These are phyloP conservation scores for Pongo pygmaeus DNA, from an alignment of 2,113 vertebrate species.

Conservation along the genomic window DNA sequence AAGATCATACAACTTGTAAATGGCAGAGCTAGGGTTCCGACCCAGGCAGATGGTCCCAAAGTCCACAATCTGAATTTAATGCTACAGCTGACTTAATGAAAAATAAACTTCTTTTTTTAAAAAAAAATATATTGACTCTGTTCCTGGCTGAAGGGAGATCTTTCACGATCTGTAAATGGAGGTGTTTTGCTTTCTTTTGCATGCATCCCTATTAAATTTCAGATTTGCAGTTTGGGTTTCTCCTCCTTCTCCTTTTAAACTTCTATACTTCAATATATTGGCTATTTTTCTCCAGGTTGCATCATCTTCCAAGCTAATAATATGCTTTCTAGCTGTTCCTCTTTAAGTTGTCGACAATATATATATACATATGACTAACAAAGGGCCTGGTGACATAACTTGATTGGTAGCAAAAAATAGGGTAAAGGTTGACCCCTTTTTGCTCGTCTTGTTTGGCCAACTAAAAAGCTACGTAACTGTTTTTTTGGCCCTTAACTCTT, in stretches of 20 bases:
- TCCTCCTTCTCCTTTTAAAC: not conserved
- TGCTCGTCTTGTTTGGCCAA: not conserved
- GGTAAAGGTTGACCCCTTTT: not conserved
- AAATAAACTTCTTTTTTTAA: not conserved
- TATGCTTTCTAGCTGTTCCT: slow-evolving; percentile 2
- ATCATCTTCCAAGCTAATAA: not conserved
- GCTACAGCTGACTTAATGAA: slow-evolving; percentile 10
- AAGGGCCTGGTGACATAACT: not conserved
- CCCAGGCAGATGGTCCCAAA: slow-evolving; percentile 14
- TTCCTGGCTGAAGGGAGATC: not conserved
- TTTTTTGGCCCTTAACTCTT: not conserved
- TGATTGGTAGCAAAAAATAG: not conserved
- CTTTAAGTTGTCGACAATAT: not conserved
- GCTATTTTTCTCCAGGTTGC: not conserved
- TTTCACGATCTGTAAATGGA: not conserved
- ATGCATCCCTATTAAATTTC: slow-evolving; percentile 11
- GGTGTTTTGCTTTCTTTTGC: not conserved
- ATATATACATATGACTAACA: not conserved
- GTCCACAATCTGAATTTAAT: slow-evolving; percentile 8
- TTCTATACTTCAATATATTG: not conserved
- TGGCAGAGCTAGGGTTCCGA: not conserved
- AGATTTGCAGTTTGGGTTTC: not conserved
- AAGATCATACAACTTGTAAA: not conserved
- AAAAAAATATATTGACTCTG: slow-evolving; percentile 17
- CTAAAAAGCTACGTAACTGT: not conserved